phyloP scores from a whole-genome alignment of 2,888 invertebrate genomes.

The Thumatha senex region DNA sequence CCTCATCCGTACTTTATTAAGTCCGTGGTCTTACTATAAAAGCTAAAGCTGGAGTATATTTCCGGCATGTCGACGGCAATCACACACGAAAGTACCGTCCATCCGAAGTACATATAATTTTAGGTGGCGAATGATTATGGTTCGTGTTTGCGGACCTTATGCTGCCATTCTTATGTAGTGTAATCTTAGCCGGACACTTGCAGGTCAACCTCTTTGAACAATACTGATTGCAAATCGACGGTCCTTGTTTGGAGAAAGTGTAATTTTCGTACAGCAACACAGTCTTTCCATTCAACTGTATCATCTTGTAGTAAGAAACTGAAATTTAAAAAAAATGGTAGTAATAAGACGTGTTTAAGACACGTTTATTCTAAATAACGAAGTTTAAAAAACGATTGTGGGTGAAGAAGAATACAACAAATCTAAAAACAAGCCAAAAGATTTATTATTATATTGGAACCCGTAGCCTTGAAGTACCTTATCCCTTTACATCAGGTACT shows the following conservation, averaged over 20 bases:
- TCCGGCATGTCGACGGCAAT: too few species aligned
- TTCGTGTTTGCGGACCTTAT: conserved; percentile 20
- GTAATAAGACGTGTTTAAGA: too few species aligned
- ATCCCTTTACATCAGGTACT: too few species aligned
- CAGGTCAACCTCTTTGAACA: conserved; percentile 27
- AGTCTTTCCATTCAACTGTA: conserved; percentile 15
- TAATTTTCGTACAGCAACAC: conserved; percentile 23
- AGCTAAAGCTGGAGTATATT: too few species aligned
- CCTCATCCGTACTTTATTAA: too few species aligned
- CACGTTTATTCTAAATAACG: neutral
- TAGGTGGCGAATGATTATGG: conserved; percentile 43
- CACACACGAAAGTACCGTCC: conserved; percentile 5
- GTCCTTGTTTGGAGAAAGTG: conserved; percentile 30
- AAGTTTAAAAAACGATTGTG: too few species aligned
- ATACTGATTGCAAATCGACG: conserved; percentile 14
- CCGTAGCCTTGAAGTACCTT: too few species aligned
- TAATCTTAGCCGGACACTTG: conserved; percentile 38
- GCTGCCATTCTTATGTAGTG: conserved; percentile 24
- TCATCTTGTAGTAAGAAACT: conserved; percentile 10
- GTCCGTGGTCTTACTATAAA: too few species aligned
- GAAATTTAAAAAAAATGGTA: conserved; percentile 4
- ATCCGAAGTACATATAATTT: conserved; percentile 5
- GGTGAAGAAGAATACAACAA: too few species aligned
- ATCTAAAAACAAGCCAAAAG: too few species aligned
- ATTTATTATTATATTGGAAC: too few species aligned